phyloP scores from a whole-genome alignment of 2,888 invertebrate species.

The Lithophane socia region DNA sequence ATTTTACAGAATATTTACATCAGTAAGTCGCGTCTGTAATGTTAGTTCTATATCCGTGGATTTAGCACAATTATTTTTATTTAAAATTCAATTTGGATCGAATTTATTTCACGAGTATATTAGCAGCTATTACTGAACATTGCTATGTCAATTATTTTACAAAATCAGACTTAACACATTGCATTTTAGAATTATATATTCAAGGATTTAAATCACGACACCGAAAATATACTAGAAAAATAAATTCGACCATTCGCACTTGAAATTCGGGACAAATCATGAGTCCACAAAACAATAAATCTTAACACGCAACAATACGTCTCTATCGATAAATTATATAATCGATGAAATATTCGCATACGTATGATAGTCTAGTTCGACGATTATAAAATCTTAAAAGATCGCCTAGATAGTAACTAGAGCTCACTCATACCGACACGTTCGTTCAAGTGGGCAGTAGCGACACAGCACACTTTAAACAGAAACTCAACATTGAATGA shows the following conservation, averaged over 20 bases:
- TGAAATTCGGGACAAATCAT: constrained; percentile 54
- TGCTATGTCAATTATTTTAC: constrained; percentile 44
- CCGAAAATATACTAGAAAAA: constrained; percentile 51
- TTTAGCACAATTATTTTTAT: constrained; percentile 79
- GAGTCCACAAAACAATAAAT: constrained; percentile 70
- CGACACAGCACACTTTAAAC: constrained; percentile 64
- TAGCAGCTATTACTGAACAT: constrained; percentile 36
- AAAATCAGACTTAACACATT: constrained; percentile 58
- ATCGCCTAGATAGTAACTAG: constrained; percentile 69
- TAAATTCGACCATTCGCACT: constrained; percentile 60
- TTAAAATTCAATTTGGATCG: constrained; percentile 67
- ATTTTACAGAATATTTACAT: constrained; percentile 87
- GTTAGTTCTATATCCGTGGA: constrained; percentile 75
- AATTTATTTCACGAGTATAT: constrained; percentile 73
- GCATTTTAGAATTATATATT: constrained; percentile 50
- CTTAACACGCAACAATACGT: constrained; percentile 73
- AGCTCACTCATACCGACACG: constrained; percentile 66
- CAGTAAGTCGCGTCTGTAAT: constrained; percentile 73
- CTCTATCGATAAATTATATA: constrained; percentile 72
- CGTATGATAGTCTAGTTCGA: constrained; percentile 75
- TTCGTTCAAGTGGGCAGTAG: constrained; percentile 57
- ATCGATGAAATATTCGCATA: constrained; percentile 70
- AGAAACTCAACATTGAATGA: constrained; percentile 55
- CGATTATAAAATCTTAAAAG: constrained; percentile 71
- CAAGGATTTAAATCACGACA: constrained; percentile 22